Conservation (phyloP, 2,888 invertebrate genomes). For the Drosophila mimetica region DNA sequence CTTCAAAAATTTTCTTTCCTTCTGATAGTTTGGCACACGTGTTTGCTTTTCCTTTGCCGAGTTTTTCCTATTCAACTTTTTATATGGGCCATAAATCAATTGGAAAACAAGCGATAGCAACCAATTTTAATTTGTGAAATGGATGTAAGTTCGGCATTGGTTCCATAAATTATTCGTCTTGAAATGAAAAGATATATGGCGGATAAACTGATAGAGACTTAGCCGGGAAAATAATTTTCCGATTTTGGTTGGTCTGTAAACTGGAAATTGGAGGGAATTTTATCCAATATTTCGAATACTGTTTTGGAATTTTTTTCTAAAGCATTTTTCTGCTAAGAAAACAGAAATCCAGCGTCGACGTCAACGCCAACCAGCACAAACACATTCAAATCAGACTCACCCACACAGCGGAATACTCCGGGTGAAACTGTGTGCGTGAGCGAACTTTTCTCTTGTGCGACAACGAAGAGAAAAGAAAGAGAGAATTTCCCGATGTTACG, state of each 20-base stretch:
- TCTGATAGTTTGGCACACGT: constrained; percentile 50
- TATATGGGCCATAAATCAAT: constrained; percentile 62
- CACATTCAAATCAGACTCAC: constrained; percentile 67
- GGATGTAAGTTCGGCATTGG: constrained; percentile 19
- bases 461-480: constrained; percentile 9
- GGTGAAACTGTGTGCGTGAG: constrained; percentile 46
- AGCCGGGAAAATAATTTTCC: neutral
- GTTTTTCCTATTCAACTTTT: constrained; percentile 42
- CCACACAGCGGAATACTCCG: constrained; percentile 45
- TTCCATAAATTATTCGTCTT: constrained; percentile 40
- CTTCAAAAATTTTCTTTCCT: constrained; percentile 29
- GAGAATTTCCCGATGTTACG: constrained; percentile 18
- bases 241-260: neutral
- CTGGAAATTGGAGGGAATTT: neutral
- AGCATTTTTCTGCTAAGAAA: constrained; percentile 66
- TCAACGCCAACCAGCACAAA: constrained; percentile 41
- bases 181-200: neutral
- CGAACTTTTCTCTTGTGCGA: constrained; percentile 16
- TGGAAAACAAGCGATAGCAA: constrained; percentile 31
- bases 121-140: constrained; percentile 45
- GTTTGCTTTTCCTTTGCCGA: constrained; percentile 22
- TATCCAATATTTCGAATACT: constrained; percentile 18
- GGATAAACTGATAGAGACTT: neutral
- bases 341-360: constrained; percentile 21
- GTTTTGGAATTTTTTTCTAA: constrained; percentile 59